phyloP scores from a whole-genome alignment of 2,113 vertebrate genomes.

The Esox niger region DNA sequence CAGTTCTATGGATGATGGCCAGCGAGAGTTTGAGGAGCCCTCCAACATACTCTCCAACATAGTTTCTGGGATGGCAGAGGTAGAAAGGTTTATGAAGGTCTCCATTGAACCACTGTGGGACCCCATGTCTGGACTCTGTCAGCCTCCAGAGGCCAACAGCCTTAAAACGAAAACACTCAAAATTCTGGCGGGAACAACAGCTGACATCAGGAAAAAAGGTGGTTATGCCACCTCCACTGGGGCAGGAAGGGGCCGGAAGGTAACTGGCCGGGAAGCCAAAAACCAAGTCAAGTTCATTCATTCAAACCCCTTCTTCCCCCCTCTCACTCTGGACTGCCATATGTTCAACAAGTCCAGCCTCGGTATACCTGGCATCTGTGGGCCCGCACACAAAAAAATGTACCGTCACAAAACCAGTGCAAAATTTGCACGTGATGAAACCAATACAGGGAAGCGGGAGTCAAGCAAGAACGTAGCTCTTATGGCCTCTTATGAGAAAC shows the following conservation, averaged over 20 bases:
- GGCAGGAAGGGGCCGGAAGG: slow-evolving; percentile 75
- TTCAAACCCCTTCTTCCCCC: slow-evolving; percentile 71
- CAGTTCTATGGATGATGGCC: slow-evolving; percentile 78
- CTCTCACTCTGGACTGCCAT: slow-evolving; percentile 64
- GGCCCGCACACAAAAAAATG: slow-evolving; percentile 90
- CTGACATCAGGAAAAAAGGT: slow-evolving; percentile 83
- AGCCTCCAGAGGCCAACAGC: slow-evolving; percentile 83
- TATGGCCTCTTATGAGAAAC: slow-evolving; percentile 88
- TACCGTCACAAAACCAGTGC: slow-evolving; percentile 90
- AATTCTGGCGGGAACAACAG: slow-evolving; percentile 84
- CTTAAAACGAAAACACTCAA: slow-evolving; percentile 89
- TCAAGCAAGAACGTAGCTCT: slow-evolving; percentile 81
- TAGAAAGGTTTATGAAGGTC: slow-evolving; percentile 90
- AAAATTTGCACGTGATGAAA: slow-evolving; percentile 84
- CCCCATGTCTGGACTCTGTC: slow-evolving; percentile 77
- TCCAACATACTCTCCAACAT: slow-evolving; percentile 91
- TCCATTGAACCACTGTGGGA: slow-evolving; percentile 87
- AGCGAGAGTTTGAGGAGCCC: slow-evolving; percentile 87
- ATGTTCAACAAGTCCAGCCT: slow-evolving; percentile 84
- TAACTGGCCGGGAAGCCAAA: slow-evolving; percentile 77
- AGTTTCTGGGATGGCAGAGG: slow-evolving; percentile 88
- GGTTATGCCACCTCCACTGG: slow-evolving; percentile 55
- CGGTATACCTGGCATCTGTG: slow-evolving; percentile 71
- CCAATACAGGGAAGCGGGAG: slow-evolving; percentile 81
- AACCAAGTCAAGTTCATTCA: slow-evolving; percentile 70